Base-by-base conservation (phyloP, 2,113 vertebrate genomes). In the Microcebus ravelobensis region DNA sequence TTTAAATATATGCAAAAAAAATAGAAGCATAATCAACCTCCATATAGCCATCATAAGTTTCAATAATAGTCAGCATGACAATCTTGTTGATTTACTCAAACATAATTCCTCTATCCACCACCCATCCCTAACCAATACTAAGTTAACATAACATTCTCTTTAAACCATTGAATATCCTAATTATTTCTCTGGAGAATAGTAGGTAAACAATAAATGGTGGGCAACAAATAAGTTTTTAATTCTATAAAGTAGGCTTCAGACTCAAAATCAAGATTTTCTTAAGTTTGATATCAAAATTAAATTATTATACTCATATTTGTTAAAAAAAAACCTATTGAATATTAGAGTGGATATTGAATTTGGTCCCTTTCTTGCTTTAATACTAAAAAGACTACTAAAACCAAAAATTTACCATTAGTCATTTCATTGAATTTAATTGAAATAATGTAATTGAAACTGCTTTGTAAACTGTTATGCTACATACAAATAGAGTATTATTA, bases 401-500 rank as follows among this genome's bases (percentile, higher is more conserved):
- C 36, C 29, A 74, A 95, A 29, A 89, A 73, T 61, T 87, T 12
- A 45, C 11, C 18, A 67, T 68, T 94, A 91, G 96, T 95, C 52
- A 93, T 92, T 70, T 81, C 52, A 87, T 39, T 91, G 45, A 67
- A 92, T 91, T 82, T 94, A 96, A 95, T 59, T 77, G 70, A 97
- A 97, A 94, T 83, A 90, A 90, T 71, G 29, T 92, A 92, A 95
- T 77, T 90, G 50, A 85, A 90, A 92, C 11, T 91, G 39, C 39
- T 92, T 94, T 81, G 39, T 96, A 95, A 97, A 94, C 39, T 84
- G 42, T 85, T 95, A 87, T 48, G 7, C 15, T 92, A 45, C 87
- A 81, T 96, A 88, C 39, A 96, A 93, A 94, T 77, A 95, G 94
- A 36, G 29, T 93, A 83, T 85, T 68, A 52, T 93, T 83, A 93